These are phyloP conservation scores for Gopherus flavomarginatus DNA, from an alignment of 2,113 vertebrate species.

Conservation along the genomic window DNA sequence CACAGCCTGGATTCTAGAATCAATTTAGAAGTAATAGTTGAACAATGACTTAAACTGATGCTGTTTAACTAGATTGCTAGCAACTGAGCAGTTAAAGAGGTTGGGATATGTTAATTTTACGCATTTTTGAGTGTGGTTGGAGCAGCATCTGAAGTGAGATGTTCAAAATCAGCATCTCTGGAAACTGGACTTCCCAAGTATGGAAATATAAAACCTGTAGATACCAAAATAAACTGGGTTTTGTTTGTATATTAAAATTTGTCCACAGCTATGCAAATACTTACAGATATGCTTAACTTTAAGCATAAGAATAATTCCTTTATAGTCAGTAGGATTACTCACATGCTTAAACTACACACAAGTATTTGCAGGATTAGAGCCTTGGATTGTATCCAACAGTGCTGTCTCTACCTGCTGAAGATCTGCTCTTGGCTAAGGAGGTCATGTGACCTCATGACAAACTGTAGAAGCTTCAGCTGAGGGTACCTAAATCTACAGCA, in stretches of 20 bases:
- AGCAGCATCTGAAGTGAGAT: neutral
- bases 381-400: neutral
- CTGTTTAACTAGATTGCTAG: neutral
- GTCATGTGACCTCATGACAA: neutral
- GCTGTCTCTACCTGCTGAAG: neutral
- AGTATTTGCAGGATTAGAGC: neutral
- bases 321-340: neutral
- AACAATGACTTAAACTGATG: neutral
- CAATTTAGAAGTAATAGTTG: neutral
- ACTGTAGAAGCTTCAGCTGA: neutral
- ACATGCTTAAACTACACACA: neutral
- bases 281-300: neutral
- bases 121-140: neutral
- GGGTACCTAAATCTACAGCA: rapidly evolving
- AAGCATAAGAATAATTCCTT: neutral
- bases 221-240: neutral
- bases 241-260: neutral
- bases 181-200: neutral
- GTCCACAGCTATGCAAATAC: neutral
- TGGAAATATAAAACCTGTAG: neutral
- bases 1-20: neutral
- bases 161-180: neutral
- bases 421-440: neutral
- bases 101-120: neutral
- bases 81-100: neutral